Conservation (phyloP, 2,797 vertebrate species). For the Phoebastria nigripes region DNA sequence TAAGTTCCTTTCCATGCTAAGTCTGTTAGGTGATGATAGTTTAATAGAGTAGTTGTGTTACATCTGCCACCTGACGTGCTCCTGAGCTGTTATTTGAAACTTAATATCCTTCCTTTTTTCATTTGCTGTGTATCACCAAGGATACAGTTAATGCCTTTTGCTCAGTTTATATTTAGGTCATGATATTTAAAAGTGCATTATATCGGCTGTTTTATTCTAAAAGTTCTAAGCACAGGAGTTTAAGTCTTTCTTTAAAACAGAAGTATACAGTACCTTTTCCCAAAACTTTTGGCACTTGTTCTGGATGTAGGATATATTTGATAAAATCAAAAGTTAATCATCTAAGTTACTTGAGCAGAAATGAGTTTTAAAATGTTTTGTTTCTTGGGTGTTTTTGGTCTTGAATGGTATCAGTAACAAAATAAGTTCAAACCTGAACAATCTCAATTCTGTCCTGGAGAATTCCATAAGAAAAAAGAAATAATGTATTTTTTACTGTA, state of each 20-base stretch:
- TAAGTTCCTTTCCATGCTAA: neutral
- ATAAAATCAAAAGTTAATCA: neutral
- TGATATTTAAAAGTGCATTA: neutral
- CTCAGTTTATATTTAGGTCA: conserved; percentile 4
- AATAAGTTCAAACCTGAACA: neutral
- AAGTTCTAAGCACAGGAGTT: neutral
- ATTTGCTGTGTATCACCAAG: conserved; percentile 5
- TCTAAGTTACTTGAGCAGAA: neutral
- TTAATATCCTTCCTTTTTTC: conserved; percentile 12
- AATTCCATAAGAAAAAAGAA: neutral
- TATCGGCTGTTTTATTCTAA: neutral
- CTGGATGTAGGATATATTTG: neutral
- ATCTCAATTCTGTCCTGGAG: neutral
- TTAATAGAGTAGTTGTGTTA: neutral
- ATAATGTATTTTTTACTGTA: neutral
- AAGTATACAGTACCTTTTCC: neutral
- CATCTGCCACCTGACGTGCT: neutral
- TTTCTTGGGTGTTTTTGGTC: neutral
- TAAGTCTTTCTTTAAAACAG: neutral
- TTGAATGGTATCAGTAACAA: neutral
- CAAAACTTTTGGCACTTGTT: neutral
- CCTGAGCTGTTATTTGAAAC: conserved; percentile 25
- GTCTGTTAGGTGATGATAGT: neutral
- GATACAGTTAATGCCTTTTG: conserved; percentile 13
- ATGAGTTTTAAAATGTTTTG: neutral